phyloP scores from a whole-genome alignment of 37 sponge, comb jelly and placozoan species.

The Amphimedon queenslandica region DNA sequence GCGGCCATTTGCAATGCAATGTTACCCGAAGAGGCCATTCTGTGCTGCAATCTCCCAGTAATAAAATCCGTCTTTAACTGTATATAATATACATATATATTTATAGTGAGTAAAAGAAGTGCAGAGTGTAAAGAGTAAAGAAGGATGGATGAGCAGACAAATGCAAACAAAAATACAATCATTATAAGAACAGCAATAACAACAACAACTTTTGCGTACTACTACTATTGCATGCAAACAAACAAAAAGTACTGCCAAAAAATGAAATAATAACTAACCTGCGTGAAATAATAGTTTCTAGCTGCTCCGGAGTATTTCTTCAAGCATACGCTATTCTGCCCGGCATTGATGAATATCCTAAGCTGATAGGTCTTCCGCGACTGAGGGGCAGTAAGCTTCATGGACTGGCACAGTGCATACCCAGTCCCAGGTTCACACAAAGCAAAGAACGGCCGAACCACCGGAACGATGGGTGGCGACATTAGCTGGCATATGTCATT shows the following conservation, averaged over 20 bases:
- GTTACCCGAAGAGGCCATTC: constrained; percentile 25
- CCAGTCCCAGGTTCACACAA: constrained; percentile 37
- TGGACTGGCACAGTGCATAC: constrained; percentile 29
- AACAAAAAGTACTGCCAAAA: too few species aligned
- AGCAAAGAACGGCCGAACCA: constrained; percentile 50
- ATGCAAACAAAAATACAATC: too few species aligned
- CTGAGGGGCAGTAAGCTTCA: constrained; percentile 12
- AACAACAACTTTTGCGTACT: too few species aligned
- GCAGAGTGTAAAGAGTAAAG: neutral
- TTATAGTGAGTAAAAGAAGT: neutral
- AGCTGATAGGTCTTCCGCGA: constrained; percentile 15
- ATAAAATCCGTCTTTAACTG: constrained; percentile 57
- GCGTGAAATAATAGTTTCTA: constrained; percentile 36
- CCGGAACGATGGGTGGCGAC: constrained; percentile 21
- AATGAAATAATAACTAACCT: too few species aligned
- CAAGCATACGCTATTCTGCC: constrained; percentile 27
- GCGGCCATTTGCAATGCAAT: constrained; percentile 50
- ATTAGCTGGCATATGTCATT: constrained; percentile 14
- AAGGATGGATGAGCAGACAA: too few species aligned
- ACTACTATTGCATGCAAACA: too few species aligned
- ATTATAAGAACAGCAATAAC: too few species aligned
- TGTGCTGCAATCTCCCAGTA: constrained; percentile 9
- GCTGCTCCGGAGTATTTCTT: constrained; percentile 20
- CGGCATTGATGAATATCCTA: constrained; percentile 41
- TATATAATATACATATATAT: neutral